Base-by-base conservation (phyloP, 64 coral and sea anemone genomes). In the Actinia tenebrosa region DNA sequence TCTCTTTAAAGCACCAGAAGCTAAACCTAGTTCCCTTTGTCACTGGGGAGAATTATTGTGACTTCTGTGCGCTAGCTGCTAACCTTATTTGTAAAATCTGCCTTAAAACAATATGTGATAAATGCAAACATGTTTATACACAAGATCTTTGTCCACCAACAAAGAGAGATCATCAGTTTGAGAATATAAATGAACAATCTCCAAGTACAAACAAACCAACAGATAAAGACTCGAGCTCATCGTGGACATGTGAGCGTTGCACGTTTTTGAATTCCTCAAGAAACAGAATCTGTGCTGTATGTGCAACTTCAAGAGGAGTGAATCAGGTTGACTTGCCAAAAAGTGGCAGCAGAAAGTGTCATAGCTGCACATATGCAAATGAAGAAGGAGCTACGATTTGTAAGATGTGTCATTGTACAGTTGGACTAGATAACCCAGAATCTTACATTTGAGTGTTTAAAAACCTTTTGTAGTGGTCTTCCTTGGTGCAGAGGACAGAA, bases 71-170 rank as follows among this genome's bases (percentile, higher is more conserved):
- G 8, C 16, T 81, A 53, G 45, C 50, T 50, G 79, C 79, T 23
- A 53, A 44, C 9, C 22, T 81, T 22, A 45, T 81, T 10, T 81
- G 79, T 18, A 53, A 19, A 50, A 1, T 2, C 0, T 81, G 79
- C 20, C 79, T 50, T n/a, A 81, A 81, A 10, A 44, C 43, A 50
- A 52, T 50, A 1, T 81, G 79, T 53, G 0, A 50, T 3, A 45
- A 4, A 11, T 81, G 79, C 22, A 5, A 14, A 53, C 23, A 81
- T 81, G 50, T 81, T n/a, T 81, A 81, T 50, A 25, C 16, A 16
- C 17, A 50, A 81, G 79, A 81, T 81, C 79, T 50, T 53, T 81
- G 79, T 22, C 79, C 79, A 50, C 44, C 46, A 19, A 81, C 79
- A 4, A 81, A 81, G 18, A 81, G 22, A 81, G 79, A 50, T 5